phyloP scores from a whole-genome alignment of 1,140 invertebrate species.

The Bicyclus anynana region DNA sequence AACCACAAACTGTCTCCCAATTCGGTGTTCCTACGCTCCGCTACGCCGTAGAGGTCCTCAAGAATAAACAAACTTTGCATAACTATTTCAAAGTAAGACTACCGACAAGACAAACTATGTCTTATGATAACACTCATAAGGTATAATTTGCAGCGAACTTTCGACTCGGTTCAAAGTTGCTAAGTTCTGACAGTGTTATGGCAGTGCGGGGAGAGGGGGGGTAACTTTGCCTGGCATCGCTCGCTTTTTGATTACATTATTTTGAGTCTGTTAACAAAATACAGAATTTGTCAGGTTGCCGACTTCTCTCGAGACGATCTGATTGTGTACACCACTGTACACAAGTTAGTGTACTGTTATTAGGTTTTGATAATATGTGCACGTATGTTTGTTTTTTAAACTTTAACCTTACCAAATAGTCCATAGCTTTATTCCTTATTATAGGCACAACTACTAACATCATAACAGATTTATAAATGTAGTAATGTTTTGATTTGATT shows the following conservation, averaged over 20 bases:
- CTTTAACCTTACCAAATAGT: no score
- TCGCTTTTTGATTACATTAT: not conserved
- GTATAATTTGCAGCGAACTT: not conserved
- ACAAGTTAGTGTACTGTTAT: no score
- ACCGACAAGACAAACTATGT: not conserved
- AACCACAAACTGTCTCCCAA: no score
- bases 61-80: not conserved
- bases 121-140: not conserved
- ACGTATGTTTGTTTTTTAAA: no score
- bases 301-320: not conserved
- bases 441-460: no score
- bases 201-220: not conserved
- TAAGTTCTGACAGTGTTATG: not conserved
- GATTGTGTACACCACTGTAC: no score
- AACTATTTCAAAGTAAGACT: not conserved
- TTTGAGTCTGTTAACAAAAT: not conserved
- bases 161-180: not conserved
- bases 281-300: not conserved
- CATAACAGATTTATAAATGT: no score
- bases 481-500: no score
- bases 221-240: not conserved
- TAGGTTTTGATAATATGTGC: no score
- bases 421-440: no score
- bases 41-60: not conserved
- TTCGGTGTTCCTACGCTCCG: not conserved